phyloP scores from a whole-genome alignment of 92 coral and sea anemone species.

The Epizoanthus stellaris region DNA sequence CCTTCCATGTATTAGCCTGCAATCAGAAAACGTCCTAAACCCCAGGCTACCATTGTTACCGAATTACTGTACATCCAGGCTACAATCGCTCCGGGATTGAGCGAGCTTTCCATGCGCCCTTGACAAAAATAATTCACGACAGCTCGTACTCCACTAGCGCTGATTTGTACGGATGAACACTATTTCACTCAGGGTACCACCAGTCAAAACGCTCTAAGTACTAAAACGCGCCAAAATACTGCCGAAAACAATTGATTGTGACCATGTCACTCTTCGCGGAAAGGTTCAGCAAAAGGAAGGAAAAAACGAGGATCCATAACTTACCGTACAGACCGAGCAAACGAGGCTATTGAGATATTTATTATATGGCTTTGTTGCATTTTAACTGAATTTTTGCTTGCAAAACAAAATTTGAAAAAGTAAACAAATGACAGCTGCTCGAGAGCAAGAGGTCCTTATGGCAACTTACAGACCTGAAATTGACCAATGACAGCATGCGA shows the following conservation, averaged over 20 bases:
- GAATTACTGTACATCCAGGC: conserved; percentile 53
- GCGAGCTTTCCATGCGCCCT: conserved; percentile 76
- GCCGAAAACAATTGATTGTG: conserved; percentile 75
- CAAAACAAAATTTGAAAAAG: too few relatives aligned
- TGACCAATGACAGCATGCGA: too few relatives aligned
- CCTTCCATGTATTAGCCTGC: too few relatives aligned
- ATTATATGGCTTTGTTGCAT: too few relatives aligned
- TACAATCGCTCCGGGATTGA: conserved; percentile 56
- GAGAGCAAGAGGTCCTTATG: too few relatives aligned
- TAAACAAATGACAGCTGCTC: too few relatives aligned
- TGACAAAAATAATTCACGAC: conserved; percentile 19
- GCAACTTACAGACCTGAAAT: too few relatives aligned
- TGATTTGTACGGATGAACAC: conserved; percentile 39
- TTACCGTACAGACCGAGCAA: too few relatives aligned
- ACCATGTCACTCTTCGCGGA: conserved; percentile 79
- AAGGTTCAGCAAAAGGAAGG: conserved; percentile 45
- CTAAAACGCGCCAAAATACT: conserved; percentile 91
- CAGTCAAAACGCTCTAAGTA: conserved; percentile 66
- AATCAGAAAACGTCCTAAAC: too few relatives aligned
- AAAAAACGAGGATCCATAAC: too few relatives aligned
- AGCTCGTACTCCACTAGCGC: conserved; percentile 42
- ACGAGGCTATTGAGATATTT: too few relatives aligned
- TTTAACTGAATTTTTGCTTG: too few relatives aligned
- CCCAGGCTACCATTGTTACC: not conserved
- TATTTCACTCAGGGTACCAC: conserved; percentile 50